Evolutionary conservation across 2,113 vertebrate species (phyloP).

Genomic region (Pteropus alecto): DNA sequence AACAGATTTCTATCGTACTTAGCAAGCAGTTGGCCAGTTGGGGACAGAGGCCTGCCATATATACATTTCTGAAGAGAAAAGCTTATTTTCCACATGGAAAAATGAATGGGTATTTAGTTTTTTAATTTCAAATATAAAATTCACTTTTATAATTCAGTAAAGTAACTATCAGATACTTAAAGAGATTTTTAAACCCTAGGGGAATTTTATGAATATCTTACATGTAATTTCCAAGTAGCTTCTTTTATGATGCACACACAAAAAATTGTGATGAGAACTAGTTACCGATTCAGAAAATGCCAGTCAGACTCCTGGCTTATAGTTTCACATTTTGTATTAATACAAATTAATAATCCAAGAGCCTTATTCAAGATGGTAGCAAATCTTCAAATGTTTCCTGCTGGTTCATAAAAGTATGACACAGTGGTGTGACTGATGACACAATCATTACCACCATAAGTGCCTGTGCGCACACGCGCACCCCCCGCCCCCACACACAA

Average conservation of each 20-base stretch:
- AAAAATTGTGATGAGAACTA: not conserved
- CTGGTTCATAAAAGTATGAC: not conserved
- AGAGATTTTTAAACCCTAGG: not conserved
- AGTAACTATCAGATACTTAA: not conserved
- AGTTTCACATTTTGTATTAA: not conserved
- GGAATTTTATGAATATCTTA: not conserved
- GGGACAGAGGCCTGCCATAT: constrained; percentile 1
- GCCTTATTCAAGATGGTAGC: not conserved
- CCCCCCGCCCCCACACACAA: not conserved
- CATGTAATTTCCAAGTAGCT: not conserved
- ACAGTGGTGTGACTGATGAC: not conserved
- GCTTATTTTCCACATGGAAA: rapidly evolving
- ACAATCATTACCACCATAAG: too few relatives aligned
- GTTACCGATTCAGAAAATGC: constrained; percentile 14
- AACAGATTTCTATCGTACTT: constrained; percentile 55
- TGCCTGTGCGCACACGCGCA: too few relatives aligned
- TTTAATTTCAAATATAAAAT: not conserved
- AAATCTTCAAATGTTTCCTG: not conserved
- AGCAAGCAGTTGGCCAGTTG: constrained; percentile 45
- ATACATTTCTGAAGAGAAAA: not conserved
- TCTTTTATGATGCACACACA: not conserved
- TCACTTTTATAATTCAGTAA: not conserved
- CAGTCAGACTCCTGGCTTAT: not conserved
- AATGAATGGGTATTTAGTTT: constrained; percentile 63
- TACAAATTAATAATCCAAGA: not conserved